Base-by-base conservation (phyloP, 2,888 invertebrate species). In the Urechis unicinctus region DNA sequence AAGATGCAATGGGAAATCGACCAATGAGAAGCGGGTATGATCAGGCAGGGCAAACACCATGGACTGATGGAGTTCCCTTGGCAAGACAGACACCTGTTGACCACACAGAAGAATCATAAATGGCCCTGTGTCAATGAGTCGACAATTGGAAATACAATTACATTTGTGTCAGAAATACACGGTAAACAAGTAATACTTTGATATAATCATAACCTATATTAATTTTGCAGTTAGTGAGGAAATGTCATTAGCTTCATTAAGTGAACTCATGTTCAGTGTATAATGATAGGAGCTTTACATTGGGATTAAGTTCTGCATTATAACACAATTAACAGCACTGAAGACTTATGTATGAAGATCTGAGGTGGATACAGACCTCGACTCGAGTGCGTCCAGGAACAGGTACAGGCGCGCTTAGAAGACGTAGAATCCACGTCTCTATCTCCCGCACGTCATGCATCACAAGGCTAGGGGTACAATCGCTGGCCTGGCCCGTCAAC, bases 1-100 rank as follows among this genome's bases (percentile, higher is more conserved):
- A 71, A 99, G 82, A 81, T 99, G 98, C 56, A 99, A 82, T 1
- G 99, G 98, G 78, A 97, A 99, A 81, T 99, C 99, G 30, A 97
- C 91, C 66, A 99, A 82, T 43, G 91, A 85, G 80, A 99, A 97
- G 65, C 98, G 83, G 24, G 97, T 99, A 75, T 97, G 95, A 80
- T 97, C 98, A 6, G 78, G 78, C 57, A 78, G 61, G n/a, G 78
- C 77, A 80, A 98, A 98, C 60, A 92, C 83, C 56, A 98, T 81
- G 26, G 82, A 81, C 58, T 89, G 86, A 70, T 91, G 91, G 57
- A 87, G 86, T 53, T 80, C 78, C 13, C 87, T 86, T 43, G 94
- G 92, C 68, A 97, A 81, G 61, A 97, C 87, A 80, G 93, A 91
- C 55, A 87, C 79, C 81, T 85, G 65, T n/a, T 3, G 21, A 29